Percentiles rank a stretch among this genome's conserved stretches.
phyloP scores from a whole-genome alignment of 2,888 invertebrate species.

The Therioaphis trifolii region DNA sequence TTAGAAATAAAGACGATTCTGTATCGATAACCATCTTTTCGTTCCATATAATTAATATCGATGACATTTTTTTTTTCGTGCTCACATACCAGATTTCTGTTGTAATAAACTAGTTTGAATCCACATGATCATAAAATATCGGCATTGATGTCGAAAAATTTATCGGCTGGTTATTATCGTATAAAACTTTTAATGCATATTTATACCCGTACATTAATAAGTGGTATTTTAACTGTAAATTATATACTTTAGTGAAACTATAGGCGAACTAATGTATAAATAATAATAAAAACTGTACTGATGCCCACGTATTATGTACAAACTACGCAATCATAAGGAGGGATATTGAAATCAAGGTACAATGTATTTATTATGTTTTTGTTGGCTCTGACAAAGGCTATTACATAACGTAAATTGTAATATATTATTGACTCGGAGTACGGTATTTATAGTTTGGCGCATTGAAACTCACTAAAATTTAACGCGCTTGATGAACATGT shows the following conservation, averaged over 20 bases:
- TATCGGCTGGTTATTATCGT: conserved; percentile 15
- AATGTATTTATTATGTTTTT: conserved; percentile 31
- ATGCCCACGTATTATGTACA: conserved; percentile 18
- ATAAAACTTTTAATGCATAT: not conserved
- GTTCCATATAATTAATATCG: conserved; percentile 57
- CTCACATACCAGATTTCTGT: conserved; percentile 26
- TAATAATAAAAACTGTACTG: not conserved
- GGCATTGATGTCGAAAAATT: conserved; percentile 20
- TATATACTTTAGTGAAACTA: not conserved
- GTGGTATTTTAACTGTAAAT: conserved; percentile 11
- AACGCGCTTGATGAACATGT: conserved; percentile 41
- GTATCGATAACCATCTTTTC: conserved; percentile 53
- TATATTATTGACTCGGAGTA: not conserved
- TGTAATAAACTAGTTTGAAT: conserved; percentile 56
- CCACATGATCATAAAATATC: conserved; percentile 43
- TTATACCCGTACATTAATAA: not conserved
- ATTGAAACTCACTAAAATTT: conserved; percentile 27
- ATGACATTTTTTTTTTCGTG: conserved; percentile 34
- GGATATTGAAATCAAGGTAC: conserved; percentile 36
- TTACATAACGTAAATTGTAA: conserved; percentile 7
- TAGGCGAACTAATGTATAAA: not conserved
- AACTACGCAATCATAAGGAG: not conserved
- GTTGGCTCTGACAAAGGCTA: conserved; percentile 37
- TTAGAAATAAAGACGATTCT: conserved; percentile 33
- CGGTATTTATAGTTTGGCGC: conserved; percentile 21